Evolutionary conservation across 1,140 invertebrate genomes (phyloP).

Genomic region (Mactra quadrangularis): DNA sequence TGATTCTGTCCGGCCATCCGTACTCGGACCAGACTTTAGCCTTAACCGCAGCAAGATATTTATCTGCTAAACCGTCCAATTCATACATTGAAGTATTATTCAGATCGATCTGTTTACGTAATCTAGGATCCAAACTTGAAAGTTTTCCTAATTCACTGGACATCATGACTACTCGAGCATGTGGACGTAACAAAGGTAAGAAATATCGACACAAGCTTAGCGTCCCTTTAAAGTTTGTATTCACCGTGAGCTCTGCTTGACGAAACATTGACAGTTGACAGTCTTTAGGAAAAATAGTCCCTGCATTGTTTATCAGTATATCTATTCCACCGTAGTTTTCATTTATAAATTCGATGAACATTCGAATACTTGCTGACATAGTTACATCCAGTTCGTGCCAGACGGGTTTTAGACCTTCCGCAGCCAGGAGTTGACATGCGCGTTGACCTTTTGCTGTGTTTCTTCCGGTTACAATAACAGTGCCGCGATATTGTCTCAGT

Average conservation of each 20-base stretch:
- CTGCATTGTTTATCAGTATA: conserved; percentile 93
- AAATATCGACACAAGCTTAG: conserved; percentile 49
- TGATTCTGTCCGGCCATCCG: conserved; percentile 63
- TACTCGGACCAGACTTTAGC: conserved; percentile 52
- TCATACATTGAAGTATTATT: conserved; percentile 45
- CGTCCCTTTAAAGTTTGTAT: conserved; percentile 62
- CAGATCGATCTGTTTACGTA: conserved; percentile 37
- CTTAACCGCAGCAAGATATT: conserved; percentile 54
- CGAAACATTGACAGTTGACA: conserved; percentile 23
- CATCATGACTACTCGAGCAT: conserved; percentile 46
- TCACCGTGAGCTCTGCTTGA: conserved; percentile 46
- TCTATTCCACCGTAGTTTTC: conserved; percentile 90
- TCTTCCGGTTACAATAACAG: conserved; percentile 81
- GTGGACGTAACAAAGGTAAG: conserved; percentile 52
- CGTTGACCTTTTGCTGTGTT: conserved; percentile 85
- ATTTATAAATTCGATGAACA: conserved; percentile 87
- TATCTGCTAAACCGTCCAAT: conserved; percentile 50
- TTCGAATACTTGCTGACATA: conserved; percentile 86
- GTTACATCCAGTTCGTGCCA: conserved; percentile 90
- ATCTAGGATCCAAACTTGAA: conserved; percentile 10
- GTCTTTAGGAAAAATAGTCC: conserved; percentile 88
- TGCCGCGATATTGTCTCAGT: conserved; percentile 45
- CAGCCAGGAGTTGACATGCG: conserved; percentile 86
- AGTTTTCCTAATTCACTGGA: conserved; percentile 62
- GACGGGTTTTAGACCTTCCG: conserved; percentile 85